phyloP scores from a whole-genome alignment of 2,113 vertebrate species.

The Petrocephalus zakoni region DNA sequence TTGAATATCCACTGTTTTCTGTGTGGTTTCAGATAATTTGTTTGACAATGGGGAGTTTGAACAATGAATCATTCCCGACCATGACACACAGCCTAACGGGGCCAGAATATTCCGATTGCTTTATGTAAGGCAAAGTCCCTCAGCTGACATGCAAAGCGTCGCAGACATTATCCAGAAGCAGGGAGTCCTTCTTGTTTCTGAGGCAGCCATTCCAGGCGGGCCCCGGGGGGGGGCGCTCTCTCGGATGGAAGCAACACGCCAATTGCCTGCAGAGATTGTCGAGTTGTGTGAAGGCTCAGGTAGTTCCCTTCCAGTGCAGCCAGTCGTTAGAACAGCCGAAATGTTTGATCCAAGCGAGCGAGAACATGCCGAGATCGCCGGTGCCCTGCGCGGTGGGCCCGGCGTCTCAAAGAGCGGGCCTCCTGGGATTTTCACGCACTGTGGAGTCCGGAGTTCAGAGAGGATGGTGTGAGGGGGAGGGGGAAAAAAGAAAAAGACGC shows the following conservation, averaged over 20 bases:
- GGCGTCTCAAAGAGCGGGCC: neutral
- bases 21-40: slow-evolving; percentile 10
- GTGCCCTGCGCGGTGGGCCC: neutral
- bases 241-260: neutral
- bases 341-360: neutral
- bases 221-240: neutral
- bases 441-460: neutral
- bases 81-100: neutral
- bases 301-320: neutral
- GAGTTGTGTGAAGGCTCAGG: neutral
- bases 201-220: neutral
- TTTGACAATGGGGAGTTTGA: slow-evolving; percentile 17
- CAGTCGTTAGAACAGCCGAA: neutral
- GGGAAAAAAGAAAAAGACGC: neutral
- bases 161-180: neutral
- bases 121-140: neutral
- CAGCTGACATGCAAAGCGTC: neutral
- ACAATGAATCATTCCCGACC: slow-evolving; percentile 8
- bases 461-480: neutral
- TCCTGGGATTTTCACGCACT: neutral
- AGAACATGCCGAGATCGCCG: neutral
- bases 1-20: slow-evolving; percentile 17
- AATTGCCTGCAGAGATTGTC: neutral
- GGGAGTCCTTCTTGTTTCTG: neutral
- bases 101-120: neutral